These are phyloP conservation scores for Bellardia bayeri DNA, from an alignment of 2,888 invertebrate genomes.

Conservation along the genomic window DNA sequence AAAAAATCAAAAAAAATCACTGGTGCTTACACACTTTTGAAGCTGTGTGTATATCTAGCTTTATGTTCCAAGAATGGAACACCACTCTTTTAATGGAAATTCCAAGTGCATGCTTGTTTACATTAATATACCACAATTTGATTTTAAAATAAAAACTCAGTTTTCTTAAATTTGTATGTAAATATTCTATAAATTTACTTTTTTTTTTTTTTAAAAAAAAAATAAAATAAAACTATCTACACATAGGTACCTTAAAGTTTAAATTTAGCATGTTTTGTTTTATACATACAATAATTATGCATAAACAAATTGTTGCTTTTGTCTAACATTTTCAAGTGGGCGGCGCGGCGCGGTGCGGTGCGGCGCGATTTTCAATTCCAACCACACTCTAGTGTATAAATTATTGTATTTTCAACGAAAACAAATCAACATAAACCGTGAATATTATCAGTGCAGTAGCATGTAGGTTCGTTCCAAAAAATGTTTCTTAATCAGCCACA, in stretches of 20 bases:
- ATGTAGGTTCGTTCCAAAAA: slow-evolving; percentile 34
- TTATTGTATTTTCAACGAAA: slow-evolving; percentile 36
- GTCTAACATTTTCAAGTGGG: slow-evolving; percentile 54
- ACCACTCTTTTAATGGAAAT: no score
- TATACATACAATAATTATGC: slow-evolving; percentile 28
- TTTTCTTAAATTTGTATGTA: no score
- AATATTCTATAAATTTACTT: no score
- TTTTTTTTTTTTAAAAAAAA: no score
- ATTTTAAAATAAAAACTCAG: no score
- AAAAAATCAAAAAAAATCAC: no score
- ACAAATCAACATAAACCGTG: neutral
- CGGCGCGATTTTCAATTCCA: slow-evolving; percentile 27
- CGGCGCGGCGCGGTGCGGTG: neutral
- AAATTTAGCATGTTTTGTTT: slow-evolving; percentile 2
- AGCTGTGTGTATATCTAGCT: no score
- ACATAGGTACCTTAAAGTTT: neutral
- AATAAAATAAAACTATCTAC: no score
- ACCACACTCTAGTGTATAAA: slow-evolving; percentile 33
- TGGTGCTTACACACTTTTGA: no score
- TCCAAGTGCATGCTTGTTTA: no score
- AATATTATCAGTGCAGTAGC: neutral
- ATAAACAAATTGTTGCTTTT: slow-evolving; percentile 37
- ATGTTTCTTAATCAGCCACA: slow-evolving; percentile 31
- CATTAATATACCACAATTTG: no score
- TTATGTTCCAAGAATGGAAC: no score